These are phyloP conservation scores for Rhinoraja longicauda DNA, from an alignment of 2,797 vertebrate genomes.

Conservation along the genomic window DNA sequence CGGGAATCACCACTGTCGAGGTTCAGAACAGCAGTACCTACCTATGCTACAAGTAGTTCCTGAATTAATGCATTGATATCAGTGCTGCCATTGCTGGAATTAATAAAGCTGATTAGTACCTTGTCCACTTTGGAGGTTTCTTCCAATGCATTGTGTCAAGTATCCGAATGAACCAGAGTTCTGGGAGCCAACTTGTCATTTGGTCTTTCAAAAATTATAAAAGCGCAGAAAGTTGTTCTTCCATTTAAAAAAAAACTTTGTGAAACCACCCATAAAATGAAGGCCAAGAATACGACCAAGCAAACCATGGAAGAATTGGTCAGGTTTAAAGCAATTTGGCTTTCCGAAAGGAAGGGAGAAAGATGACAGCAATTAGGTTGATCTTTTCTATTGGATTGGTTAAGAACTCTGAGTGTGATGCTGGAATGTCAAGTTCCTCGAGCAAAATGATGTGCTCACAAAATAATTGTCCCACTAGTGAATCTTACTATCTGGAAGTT, in stretches of 20 bases:
- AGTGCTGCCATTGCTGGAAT: neutral
- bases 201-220: slow-evolving; percentile 9
- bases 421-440: slow-evolving; percentile 9
- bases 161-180: neutral
- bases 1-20: neutral
- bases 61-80: slow-evolving; percentile 3
- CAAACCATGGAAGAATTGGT: neutral
- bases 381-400: neutral
- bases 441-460: neutral
- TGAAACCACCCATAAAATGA: neutral
- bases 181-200: neutral
- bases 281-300: neutral
- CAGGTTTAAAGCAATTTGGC: neutral
- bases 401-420: neutral
- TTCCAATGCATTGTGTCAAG: neutral
- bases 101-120: slow-evolving; percentile 18
- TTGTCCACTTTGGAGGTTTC: neutral
- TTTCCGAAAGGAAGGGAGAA: neutral
- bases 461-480: slow-evolving; percentile 20
- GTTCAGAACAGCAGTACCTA: neutral
- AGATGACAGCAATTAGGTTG: neutral
- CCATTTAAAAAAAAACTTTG: neutral
- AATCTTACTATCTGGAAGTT: neutral
- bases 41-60: neutral
- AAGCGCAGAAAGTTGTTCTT: neutral